Evolutionary conservation across 2,113 vertebrate species (phyloP).

Genomic region (Loxodonta africana): DNA sequence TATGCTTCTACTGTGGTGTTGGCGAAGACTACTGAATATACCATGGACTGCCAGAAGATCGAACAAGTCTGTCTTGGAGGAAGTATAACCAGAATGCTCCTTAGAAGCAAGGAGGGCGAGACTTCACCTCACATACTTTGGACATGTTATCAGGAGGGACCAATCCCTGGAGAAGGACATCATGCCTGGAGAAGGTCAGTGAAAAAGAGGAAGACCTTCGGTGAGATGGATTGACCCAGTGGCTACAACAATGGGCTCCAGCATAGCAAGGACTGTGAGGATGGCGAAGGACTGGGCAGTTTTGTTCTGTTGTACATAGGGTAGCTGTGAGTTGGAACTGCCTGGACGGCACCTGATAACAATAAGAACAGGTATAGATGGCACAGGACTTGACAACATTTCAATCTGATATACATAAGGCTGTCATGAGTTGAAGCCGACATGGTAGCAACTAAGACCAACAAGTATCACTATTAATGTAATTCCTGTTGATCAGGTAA

Average conservation of each 20-base stretch:
- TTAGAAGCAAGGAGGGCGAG: no score
- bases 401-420: not conserved
- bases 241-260: not conserved
- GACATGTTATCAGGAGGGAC: not conserved
- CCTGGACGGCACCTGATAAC: not conserved
- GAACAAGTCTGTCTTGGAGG: no score
- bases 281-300: not conserved
- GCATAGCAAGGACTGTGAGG: not conserved
- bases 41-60: no score
- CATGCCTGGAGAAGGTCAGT: not conserved
- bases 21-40: no score
- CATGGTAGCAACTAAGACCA: not conserved
- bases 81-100: no score
- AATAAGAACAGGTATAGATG: not conserved
- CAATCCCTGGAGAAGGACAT: not conserved
- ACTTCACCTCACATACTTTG: no score
- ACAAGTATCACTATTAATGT: not conserved
- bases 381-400: not conserved
- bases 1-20: not conserved
- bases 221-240: not conserved
- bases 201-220: not conserved
- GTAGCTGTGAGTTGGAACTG: not conserved
- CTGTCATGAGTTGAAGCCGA: not conserved
- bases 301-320: not conserved
- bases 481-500: not conserved